phyloP scores from a whole-genome alignment of 1,140 invertebrate species.

The Hestina assimilis region DNA sequence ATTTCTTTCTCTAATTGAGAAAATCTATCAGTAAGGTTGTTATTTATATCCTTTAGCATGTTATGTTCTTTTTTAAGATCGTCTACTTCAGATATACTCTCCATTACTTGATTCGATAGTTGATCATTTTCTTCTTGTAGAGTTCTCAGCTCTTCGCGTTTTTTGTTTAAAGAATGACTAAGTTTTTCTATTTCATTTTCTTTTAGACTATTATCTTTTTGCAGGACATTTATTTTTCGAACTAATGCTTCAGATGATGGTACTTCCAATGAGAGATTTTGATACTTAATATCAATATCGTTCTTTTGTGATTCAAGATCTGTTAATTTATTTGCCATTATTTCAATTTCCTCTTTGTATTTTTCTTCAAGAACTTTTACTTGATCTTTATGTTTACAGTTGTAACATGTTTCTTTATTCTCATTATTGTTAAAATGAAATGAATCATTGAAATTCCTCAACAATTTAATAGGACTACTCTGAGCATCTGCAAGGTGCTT shows the following conservation, averaged over 20 bases:
- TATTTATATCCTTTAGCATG: constrained; percentile 36
- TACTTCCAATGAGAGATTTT: constrained; percentile 44
- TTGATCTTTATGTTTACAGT: constrained; percentile 26
- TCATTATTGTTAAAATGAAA: neutral
- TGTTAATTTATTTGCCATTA: constrained; percentile 36
- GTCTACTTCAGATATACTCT: constrained; percentile 58
- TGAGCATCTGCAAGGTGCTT: constrained; percentile 24
- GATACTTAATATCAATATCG: constrained; percentile 49
- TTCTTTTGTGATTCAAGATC: constrained; percentile 39
- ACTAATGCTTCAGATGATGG: constrained; percentile 43
- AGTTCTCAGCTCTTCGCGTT: constrained; percentile 38
- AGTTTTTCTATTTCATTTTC: constrained; percentile 42
- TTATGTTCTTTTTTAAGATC: constrained; percentile 53
- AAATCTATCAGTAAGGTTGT: constrained; percentile 37
- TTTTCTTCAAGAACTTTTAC: constrained; percentile 23
- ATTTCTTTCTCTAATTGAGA: constrained; percentile 32
- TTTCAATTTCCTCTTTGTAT: constrained; percentile 35
- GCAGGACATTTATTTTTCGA: constrained; percentile 42
- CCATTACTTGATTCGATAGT: constrained; percentile 64
- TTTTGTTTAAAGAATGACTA: constrained; percentile 33
- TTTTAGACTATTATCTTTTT: constrained; percentile 47
- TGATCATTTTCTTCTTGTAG: constrained; percentile 64
- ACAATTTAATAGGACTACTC: constrained; percentile 38
- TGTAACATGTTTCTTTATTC: constrained; percentile 3
- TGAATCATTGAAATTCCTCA: neutral